phyloP scores from a whole-genome alignment of 2,797 vertebrate genomes.

The Melanotaenia boesemani region DNA sequence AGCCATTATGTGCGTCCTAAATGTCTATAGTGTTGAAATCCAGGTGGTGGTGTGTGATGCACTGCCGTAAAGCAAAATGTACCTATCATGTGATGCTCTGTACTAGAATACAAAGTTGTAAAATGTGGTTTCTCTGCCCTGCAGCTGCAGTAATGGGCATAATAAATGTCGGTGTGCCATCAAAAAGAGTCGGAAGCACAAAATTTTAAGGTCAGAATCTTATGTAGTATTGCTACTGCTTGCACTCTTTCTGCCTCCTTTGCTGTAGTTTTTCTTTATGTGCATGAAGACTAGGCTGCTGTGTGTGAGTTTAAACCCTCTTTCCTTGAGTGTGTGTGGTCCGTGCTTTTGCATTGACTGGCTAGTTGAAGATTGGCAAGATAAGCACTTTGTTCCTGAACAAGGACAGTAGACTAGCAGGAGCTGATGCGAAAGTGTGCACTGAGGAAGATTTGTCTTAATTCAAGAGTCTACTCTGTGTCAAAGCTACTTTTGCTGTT shows the following conservation, averaged over 20 bases:
- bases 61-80: too few relatives aligned
- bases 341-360: conserved; percentile 34
- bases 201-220: too few relatives aligned
- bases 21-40: too few relatives aligned
- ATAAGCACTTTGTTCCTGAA: conserved; percentile 64
- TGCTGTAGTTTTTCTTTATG: conserved; percentile 6
- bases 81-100: too few relatives aligned
- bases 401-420: conserved; percentile 25
- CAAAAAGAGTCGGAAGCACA: too few relatives aligned
- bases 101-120: too few relatives aligned
- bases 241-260: background rate
- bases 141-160: too few relatives aligned
- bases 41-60: too few relatives aligned
- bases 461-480: conserved; percentile 62
- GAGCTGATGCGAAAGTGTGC: conserved; percentile 38
- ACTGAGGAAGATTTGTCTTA: conserved; percentile 63
- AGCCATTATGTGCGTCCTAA: too few relatives aligned
- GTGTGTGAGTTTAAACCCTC: conserved; percentile 7
- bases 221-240: background rate
- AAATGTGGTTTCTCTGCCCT: too few relatives aligned
- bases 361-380: conserved; percentile 48
- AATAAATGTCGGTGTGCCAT: too few relatives aligned
- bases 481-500: conserved; percentile 44
- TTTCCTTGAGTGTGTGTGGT: conserved; percentile 23
- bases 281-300: background rate